Evolutionary conservation across 2,113 vertebrate genomes (phyloP).

Genomic region (Gobio gobio): DNA sequence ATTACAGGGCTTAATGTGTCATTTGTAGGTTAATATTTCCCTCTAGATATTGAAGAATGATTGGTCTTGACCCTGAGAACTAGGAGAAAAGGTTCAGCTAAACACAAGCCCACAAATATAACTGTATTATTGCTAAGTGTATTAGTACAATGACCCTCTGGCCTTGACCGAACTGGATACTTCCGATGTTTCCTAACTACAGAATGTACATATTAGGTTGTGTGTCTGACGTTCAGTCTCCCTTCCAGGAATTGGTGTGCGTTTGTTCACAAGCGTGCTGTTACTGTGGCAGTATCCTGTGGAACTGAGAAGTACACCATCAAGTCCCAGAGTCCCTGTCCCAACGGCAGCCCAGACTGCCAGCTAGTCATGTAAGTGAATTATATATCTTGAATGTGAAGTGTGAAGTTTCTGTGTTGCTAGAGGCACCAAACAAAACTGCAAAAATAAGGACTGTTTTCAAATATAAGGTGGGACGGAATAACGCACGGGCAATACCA

Average conservation of each 20-base stretch:
- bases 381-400: neutral
- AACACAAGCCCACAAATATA: neutral
- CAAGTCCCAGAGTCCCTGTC: slow-evolving; percentile 84
- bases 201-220: neutral
- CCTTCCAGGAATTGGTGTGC: slow-evolving; percentile 87
- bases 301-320: slow-evolving; percentile 83
- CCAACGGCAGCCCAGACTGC: slow-evolving; percentile 74
- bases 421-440: neutral
- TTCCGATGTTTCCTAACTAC: neutral
- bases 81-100: neutral
- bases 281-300: slow-evolving; percentile 74
- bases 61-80: neutral
- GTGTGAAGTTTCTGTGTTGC: neutral
- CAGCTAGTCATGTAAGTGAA: slow-evolving; percentile 74
- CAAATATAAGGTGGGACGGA: neutral
- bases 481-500: neutral
- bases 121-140: neutral
- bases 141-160: slow-evolving; percentile 16
- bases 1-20: neutral
- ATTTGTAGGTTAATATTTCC: slow-evolving; percentile 10
- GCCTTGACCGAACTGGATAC: neutral
- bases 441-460: neutral
- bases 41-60: neutral
- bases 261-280: slow-evolving; percentile 72
- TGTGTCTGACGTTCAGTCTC: slow-evolving; percentile 7